Conservation (phyloP, 2,113 vertebrate species). For the Ctenomys sociabilis region DNA sequence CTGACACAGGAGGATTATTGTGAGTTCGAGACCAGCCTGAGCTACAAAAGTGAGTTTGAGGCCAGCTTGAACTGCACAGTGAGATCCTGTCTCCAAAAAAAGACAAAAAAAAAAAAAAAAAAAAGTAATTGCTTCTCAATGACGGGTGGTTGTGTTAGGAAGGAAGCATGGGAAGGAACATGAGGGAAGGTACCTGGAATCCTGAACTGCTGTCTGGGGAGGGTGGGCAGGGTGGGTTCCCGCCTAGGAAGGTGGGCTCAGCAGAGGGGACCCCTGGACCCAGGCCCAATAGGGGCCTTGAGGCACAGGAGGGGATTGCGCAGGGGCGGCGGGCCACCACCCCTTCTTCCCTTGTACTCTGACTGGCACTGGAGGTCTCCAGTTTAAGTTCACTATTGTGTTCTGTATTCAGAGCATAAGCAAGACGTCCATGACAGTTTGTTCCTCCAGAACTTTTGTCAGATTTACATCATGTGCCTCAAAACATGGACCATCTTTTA, state of each 20-base stretch:
- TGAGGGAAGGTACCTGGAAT: not conserved
- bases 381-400: not conserved
- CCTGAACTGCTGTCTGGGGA: not conserved
- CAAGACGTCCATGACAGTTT: not conserved
- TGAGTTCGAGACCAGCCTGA: too few relatives aligned
- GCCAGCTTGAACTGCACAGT: too few relatives aligned
- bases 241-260: not conserved
- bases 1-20: too few relatives aligned
- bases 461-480: not conserved
- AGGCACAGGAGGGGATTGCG: not conserved
- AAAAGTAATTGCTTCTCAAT: rapidly evolving
- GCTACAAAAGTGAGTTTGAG: too few relatives aligned
- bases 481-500: not conserved
- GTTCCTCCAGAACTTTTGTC: not conserved
- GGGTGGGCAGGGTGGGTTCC: not conserved
- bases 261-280: not conserved
- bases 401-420: not conserved
- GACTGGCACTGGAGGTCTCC: not conserved
- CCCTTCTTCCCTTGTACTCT: not conserved
- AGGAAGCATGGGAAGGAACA: rapidly evolving
- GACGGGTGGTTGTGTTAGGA: not conserved
- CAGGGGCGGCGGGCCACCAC: not conserved
- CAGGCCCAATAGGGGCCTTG: not conserved
- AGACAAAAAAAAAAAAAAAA: too few relatives aligned
- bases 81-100: too few relatives aligned